Evolutionary conservation across 2,888 invertebrate genomes (phyloP).

Genomic region (Leptinotarsa peninsularis): DNA sequence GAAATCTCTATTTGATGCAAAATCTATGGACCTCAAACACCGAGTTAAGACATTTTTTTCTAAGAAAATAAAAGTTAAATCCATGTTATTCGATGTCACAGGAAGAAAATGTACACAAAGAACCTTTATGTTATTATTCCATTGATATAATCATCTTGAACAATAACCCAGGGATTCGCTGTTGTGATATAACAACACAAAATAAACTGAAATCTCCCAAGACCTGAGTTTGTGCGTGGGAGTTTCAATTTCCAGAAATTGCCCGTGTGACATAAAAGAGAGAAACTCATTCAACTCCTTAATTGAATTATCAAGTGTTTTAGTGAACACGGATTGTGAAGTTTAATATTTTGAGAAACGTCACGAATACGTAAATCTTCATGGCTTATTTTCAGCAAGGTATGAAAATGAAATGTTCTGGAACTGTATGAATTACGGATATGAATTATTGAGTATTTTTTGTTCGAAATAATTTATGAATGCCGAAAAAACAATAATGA

Average conservation of each 20-base stretch:
- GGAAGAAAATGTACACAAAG: neutral
- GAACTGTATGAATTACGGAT: no score
- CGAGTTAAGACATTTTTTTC: no score
- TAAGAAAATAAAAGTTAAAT: neutral
- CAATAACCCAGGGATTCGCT: neutral
- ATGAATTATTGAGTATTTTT: no score
- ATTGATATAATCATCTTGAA: neutral
- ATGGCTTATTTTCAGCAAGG: no score
- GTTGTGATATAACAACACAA: neutral
- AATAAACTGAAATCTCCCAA: neutral
- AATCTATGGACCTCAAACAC: no score
- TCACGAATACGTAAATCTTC: neutral
- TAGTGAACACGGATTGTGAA: neutral
- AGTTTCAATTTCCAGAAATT: neutral
- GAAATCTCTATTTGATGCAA: no score
- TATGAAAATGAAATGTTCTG: no score
- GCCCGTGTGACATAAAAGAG: constrained; percentile 1
- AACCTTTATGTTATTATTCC: neutral
- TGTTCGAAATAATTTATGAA: no score
- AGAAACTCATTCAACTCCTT: neutral
- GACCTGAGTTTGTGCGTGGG: neutral
- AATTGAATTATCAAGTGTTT: neutral
- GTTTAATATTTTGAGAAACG: neutral
- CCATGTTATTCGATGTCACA: neutral
- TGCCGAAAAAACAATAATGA: no score